Conservation (phyloP, 2,888 invertebrate genomes). For the Synergus umbraculus region DNA sequence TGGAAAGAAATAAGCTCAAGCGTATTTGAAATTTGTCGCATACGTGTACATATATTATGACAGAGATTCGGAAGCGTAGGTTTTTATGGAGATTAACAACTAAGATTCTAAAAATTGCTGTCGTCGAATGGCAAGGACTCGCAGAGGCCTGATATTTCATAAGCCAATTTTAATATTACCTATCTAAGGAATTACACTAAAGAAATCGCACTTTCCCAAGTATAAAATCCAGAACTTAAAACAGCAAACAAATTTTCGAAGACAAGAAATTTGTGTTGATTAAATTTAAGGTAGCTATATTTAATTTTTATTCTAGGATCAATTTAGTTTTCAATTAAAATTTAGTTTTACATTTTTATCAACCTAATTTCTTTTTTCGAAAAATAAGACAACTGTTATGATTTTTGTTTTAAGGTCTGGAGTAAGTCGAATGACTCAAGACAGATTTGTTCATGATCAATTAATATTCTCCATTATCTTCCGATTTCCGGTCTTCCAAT, state of each 20-base stretch:
- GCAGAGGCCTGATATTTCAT: constrained; percentile 58
- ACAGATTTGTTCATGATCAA: neutral
- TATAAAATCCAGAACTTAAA: constrained; percentile 12
- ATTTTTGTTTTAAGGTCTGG: constrained; percentile 10
- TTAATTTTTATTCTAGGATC: constrained; percentile 7
- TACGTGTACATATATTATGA: constrained; percentile 49
- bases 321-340: neutral
- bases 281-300: constrained; percentile 4
- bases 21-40: constrained; percentile 52
- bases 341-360: neutral
- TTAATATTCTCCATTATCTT: constrained; percentile 13
- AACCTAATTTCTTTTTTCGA: neutral
- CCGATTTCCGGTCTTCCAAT: constrained; percentile 32
- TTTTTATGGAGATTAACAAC: constrained; percentile 38
- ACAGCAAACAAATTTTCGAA: constrained; percentile 19
- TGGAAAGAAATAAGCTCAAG: constrained; percentile 57
- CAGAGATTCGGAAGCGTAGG: constrained; percentile 43
- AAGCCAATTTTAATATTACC: constrained; percentile 57
- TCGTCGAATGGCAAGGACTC: constrained; percentile 48
- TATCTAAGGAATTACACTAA: constrained; percentile 46
- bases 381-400: neutral
- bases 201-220: constrained; percentile 24
- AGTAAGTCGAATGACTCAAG: neutral
- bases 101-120: constrained; percentile 46
- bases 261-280: constrained; percentile 3